Evolutionary conservation across 92 coral and sea anemone species (phyloP).

Genomic region (Phenganax stokvisi): DNA sequence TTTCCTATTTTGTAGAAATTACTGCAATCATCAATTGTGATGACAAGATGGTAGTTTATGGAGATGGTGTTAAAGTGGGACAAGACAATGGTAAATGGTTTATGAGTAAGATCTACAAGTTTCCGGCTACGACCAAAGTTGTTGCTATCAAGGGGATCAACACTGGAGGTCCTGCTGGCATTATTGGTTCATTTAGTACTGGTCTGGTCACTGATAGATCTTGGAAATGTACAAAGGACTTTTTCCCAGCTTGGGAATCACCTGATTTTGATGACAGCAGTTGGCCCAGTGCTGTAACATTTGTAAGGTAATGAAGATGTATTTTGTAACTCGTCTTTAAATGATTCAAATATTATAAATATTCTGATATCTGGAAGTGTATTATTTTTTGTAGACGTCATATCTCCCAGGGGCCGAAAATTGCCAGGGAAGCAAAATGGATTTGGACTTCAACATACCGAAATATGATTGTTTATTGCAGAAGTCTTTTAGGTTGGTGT

Average conservation of each 20-base stretch:
- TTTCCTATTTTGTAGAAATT: constrained; percentile 21
- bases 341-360: background rate
- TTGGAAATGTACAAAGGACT: constrained; percentile 39
- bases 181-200: constrained; percentile 51
- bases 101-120: constrained; percentile 19
- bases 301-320: too few relatives aligned
- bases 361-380: too few relatives aligned
- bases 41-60: constrained; percentile 39
- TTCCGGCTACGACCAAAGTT: constrained; percentile 40
- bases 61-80: constrained; percentile 38
- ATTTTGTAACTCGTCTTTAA: background rate
- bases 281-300: constrained; percentile 43
- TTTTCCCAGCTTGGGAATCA: constrained; percentile 33
- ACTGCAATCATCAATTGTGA: constrained; percentile 44
- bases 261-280: constrained; percentile 47
- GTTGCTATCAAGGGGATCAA: constrained; percentile 42
- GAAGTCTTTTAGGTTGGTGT: constrained; percentile 27
- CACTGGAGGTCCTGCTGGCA: constrained; percentile 33
- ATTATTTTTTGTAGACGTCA: too few relatives aligned
- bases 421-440: constrained; percentile 51
- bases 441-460: constrained; percentile 42
- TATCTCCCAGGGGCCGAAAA: constrained; percentile 17
- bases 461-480: constrained; percentile 36
- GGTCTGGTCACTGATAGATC: constrained; percentile 48
- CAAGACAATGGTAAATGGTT: constrained; percentile 40